Percentiles rank a stretch among this genome's conserved stretches.
Conservation (phyloP, 2,888 invertebrate species). For the Drosophila meridiana region DNA sequence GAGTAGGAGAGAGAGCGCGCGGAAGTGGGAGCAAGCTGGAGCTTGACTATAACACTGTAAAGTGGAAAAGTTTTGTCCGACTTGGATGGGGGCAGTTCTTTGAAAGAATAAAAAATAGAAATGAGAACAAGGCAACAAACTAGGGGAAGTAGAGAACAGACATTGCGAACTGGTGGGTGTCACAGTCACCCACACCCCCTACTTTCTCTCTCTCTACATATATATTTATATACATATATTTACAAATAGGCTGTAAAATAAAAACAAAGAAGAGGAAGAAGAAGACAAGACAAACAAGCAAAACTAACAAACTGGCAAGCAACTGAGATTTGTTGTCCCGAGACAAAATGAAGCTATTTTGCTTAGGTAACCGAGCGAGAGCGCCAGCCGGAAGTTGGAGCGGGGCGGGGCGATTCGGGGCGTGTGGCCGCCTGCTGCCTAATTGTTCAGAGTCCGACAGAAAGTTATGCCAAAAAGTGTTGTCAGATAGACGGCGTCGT, state of each 20-base stretch:
- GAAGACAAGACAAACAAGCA: conserved; percentile 1
- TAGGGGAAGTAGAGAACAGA: conserved; percentile 7
- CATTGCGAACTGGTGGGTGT: neutral
- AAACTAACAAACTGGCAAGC: conserved; percentile 32
- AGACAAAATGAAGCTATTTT: conserved; percentile 68
- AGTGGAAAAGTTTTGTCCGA: conserved; percentile 72
- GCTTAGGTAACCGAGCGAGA: conserved; percentile 14
- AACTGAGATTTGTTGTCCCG: conserved; percentile 24
- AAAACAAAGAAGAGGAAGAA: neutral
- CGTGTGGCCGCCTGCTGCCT: conserved; percentile 29
- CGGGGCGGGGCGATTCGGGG: neutral
- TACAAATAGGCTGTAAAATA: neutral
- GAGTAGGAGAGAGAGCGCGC: neutral
- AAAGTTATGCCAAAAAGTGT: conserved; percentile 51
- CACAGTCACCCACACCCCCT: neutral
- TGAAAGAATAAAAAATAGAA: conserved; percentile 18
- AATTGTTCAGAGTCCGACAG: conserved; percentile 53
- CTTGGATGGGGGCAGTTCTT: conserved; percentile 23
- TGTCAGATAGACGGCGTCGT: conserved; percentile 56
- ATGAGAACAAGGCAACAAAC: conserved; percentile 31
- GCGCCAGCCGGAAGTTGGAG: neutral
- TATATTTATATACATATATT: neutral
- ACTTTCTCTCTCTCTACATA: neutral
- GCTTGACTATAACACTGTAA: conserved; percentile 54
- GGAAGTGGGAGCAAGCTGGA: neutral